Conservation (phyloP, 2,113 vertebrate genomes). For the Esox niger region DNA sequence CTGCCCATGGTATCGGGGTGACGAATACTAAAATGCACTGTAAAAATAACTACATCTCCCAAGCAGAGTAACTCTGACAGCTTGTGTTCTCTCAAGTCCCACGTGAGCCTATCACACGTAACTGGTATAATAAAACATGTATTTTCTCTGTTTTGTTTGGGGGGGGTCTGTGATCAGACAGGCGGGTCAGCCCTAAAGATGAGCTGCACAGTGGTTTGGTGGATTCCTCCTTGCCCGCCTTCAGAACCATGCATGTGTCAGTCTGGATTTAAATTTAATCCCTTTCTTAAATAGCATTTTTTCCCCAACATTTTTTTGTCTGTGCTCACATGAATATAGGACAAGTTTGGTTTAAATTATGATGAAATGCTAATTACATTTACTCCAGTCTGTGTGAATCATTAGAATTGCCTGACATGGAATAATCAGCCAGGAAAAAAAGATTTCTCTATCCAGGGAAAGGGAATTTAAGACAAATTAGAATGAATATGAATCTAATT, state of each 20-base stretch:
- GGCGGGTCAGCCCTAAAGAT: no score
- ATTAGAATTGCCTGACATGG: constrained; percentile 41
- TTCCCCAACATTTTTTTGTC: constrained; percentile 1
- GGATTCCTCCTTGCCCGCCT: no score
- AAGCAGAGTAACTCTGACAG: constrained; percentile 28
- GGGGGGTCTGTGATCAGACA: not conserved
- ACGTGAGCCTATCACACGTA: not conserved
- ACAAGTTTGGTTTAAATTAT: constrained; percentile 38
- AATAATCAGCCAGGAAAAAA: constrained; percentile 46
- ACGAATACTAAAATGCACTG: constrained; percentile 20
- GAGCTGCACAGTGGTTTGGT: no score
- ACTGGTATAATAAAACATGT: not conserved
- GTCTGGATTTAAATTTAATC: no score
- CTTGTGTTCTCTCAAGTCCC: constrained; percentile 15
- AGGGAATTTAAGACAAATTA: constrained; percentile 62
- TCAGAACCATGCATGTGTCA: no score
- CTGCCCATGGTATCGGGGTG: constrained; percentile 40
- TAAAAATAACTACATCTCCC: constrained; percentile 33
- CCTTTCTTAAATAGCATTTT: no score
- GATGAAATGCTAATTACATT: constrained; percentile 50
- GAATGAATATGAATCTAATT: constrained; percentile 59
- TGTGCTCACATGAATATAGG: constrained; percentile 43
- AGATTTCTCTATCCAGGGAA: constrained; percentile 40
- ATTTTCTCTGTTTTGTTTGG: not conserved
- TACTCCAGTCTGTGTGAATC: constrained; percentile 40